These are phyloP conservation scores for Lethocerus indicus DNA, from an alignment of 1,140 invertebrate species.

Conservation along the genomic window DNA sequence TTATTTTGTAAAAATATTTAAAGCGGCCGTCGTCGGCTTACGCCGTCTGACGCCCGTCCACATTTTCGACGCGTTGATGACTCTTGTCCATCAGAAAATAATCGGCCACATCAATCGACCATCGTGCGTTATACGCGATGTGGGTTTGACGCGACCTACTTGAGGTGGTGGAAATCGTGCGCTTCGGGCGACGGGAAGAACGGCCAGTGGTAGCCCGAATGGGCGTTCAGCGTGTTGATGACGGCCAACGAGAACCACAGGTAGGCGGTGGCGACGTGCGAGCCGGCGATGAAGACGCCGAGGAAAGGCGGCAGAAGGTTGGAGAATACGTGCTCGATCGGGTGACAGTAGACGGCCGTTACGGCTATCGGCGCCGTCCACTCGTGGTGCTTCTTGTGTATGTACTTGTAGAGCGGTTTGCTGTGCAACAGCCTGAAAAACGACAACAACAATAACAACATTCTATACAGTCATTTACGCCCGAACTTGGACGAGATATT, in stretches of 20 bases:
- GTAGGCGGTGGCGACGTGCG: constrained; percentile 67
- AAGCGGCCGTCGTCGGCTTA: too few relatives aligned
- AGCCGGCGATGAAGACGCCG: constrained; percentile 63
- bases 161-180: constrained; percentile 81
- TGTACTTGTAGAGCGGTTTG: constrained; percentile 56
- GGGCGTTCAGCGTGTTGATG: constrained; percentile 64
- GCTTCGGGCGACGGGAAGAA: constrained; percentile 79
- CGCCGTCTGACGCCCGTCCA: too few relatives aligned
- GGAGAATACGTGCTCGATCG: constrained; percentile 68
- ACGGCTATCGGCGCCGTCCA: constrained; percentile 75
- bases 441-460: background rate
- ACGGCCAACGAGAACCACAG: constrained; percentile 68
- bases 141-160: too few relatives aligned
- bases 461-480: too few relatives aligned
- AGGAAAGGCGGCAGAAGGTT: constrained; percentile 65
- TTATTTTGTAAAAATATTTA: too few relatives aligned
- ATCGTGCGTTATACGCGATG: too few relatives aligned
- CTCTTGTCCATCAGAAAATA: too few relatives aligned
- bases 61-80: too few relatives aligned
- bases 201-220: constrained; percentile 79
- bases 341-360: constrained; percentile 73
- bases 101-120: too few relatives aligned
- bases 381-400: constrained; percentile 76
- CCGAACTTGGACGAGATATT: too few relatives aligned
- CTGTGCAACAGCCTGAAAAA: constrained; percentile 51